Evolutionary conservation across 2,113 vertebrate species (phyloP), one percentile per base, ranked within the genome.

Genomic region (Hemiprocne comata): DNA sequence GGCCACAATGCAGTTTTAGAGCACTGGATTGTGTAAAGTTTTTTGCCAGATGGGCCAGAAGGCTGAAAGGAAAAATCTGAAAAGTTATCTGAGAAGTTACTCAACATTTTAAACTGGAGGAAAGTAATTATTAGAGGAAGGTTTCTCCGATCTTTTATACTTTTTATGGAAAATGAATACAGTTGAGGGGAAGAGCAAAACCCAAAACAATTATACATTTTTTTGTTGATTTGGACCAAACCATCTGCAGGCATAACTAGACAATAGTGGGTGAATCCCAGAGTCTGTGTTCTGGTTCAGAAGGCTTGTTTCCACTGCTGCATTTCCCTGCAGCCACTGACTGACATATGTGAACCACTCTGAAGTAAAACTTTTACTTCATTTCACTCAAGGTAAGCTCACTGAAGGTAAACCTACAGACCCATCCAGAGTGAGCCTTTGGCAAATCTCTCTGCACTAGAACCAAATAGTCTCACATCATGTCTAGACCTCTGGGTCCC

Each of bases 261-360:
- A 11, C 15, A 13, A 8, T 13, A 1, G 0, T 20, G 38, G 40
- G 19, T 9, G 69, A 13, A 16, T 38, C 16, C 31, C 13, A 26
- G 54, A 26, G 55, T 1, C 55, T 13, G 36, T 40, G 42, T 48
- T 46, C 75, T 0, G 1, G 38, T 42, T 61, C 61, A 62, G 34
- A 38, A 62, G 29, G 15, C 34, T 74, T 17, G 17, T 36, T 38
- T 65, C 36, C 31, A 3, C 29, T 10, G 55, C 48, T 62, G 26
- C 28, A 1, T 16, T 53, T 20, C 66, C 53, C 60, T 42, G 40
- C 65, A 28, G 53, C 20, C 64, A 38, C 75, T 11, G 7, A 38
- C 33, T 25, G 57, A 42, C 8, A 14, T 0, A 11, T 0, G 0
- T 7, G 28, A 75, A 51, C 25, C 26, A 7, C 46, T 46, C 34